A percentile compares a stretch with the other conserved stretches of the same genome.
phyloP scores from a whole-genome alignment of 2,113 vertebrate species.

The Nipponia nippon region DNA sequence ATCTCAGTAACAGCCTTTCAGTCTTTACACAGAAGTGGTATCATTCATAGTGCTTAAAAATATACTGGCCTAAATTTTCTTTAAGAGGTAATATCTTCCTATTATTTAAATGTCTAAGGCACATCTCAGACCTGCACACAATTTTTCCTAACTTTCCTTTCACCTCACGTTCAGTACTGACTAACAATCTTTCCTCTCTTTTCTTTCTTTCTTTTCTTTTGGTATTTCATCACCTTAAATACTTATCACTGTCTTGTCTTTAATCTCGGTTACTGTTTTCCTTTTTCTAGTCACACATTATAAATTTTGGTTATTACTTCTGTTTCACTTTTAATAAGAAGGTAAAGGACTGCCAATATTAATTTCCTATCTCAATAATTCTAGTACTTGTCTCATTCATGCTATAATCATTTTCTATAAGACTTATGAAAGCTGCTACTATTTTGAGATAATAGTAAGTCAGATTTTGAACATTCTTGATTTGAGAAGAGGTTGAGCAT shows the following conservation, averaged over 20 bases:
- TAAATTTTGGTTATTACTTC: not conserved
- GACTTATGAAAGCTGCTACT: not conserved
- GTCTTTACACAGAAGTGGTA: not conserved
- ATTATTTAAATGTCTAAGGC: not conserved
- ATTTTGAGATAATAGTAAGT: not conserved
- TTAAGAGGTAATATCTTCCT: not conserved
- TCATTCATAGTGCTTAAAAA: not conserved
- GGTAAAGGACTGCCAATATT: not conserved
- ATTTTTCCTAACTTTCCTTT: not conserved
- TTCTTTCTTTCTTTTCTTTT: not conserved
- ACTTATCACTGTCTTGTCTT: not conserved
- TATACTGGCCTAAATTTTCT: not conserved
- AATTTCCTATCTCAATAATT: not conserved
- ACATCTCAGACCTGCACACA: not conserved
- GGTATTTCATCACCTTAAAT: not conserved
- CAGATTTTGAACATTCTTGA: not conserved
- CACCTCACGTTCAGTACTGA: not conserved
- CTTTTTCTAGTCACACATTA: not conserved
- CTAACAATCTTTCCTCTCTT: not conserved
- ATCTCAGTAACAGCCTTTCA: not conserved
- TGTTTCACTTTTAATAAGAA: not conserved
- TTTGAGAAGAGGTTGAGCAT: not conserved
- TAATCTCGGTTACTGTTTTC: not conserved
- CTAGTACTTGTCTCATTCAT: not conserved
- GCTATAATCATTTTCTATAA: not conserved